Evolutionary conservation across 53 echinoderm and acorn worm genomes (phyloP), one percentile per base, ranked within the genome.

Genomic region (Paracentrotus lividus): DNA sequence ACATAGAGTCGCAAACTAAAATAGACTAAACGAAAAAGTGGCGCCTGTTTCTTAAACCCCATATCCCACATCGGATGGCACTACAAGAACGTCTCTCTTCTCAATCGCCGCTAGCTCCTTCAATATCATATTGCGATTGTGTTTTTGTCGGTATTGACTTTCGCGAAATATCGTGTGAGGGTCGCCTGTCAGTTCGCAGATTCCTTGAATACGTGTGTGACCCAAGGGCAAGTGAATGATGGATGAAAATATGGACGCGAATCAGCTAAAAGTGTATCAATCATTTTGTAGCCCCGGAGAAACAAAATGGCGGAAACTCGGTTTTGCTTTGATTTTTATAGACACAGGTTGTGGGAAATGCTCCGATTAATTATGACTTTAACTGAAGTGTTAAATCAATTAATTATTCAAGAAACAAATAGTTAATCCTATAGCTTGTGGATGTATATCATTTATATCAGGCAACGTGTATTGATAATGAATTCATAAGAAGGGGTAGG

Each of bases 71-170:
- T 81, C 81, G 47, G 81, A n/a, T 47, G 12, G 47, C 47, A 81
- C 81, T 81, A 12, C 47, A n/a, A n/a, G 81, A 47, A 81, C 81
- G 81, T 81, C 81, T 81, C 33, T 87, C 87, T 57, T 36, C 87
- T 18, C 54, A 1, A 56, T 29, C 29, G 23, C 87, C 87, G 7
- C 87, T 87, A 57, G 87, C 87, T 38, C 56, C 36, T 2, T 56
- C 81, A 49, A 33, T 87, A 87, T 87, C 87, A 87, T 87, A 87
- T 87, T 87, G 56, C 87, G 87, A 87, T 56, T 87, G 87, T 87
- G 87, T 87, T 87, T 87, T 87, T 87, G 87, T 32, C 57, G 58
- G 87, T 87, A 87, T 87, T 87, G 87, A 87, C 87, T 87, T 87
- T 87, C 87, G 58, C 34, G 81, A 81, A 45, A 87, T 87, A 87